Base-by-base conservation (phyloP, 2,888 invertebrate species). In the Acleris holmiana region DNA sequence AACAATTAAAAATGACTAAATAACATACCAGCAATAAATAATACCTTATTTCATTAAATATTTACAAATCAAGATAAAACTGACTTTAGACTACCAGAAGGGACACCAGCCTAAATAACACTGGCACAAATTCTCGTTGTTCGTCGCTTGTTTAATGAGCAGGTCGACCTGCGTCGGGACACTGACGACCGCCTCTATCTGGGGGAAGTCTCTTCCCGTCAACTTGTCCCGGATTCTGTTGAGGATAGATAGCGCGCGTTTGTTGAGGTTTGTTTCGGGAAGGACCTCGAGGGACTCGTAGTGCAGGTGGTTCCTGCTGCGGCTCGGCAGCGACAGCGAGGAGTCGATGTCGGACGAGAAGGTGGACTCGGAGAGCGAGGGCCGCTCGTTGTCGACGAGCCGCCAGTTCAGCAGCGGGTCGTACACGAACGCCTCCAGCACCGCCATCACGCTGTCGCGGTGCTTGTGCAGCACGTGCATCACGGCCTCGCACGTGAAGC, bases 41-140 rank as follows among this genome's bases (percentile, higher is more conserved):
- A 47, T 47, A 47, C 18, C 17, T 47, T 47, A 17, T 47, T 46
- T 46, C 46, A 17, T n/a, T 46, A 46, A 17, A 17, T 44, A 44
- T 44, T 44, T 44, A 44, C 44, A 44, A 44, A n/a, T 2, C 4
- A 40, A 5, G 5, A 13, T 35, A 40, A 18, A 40, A 18, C 35
- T 54, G 23, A 41, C 10, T 19, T 8, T 17, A 21, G 61, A 67
- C 88, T 91, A 96, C 96, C 96, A 96, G 81, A 95, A 96, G 18
- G 96, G 96, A 84, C 96, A 99, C 99, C 99, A 99, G 66, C 99
- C 99, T 71, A 99, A 99, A 83, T 99, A 99, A 84, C 99, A 99
- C 91, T 99, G 99, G 85, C 99, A 99, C 69, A 99, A 94, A 88
- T 99, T 99, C 86, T 99, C 99, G 86, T 99, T 99, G 73, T 97